These are phyloP conservation scores for Solea solea DNA, from an alignment of 2,113 vertebrate genomes.

Conservation along the genomic window DNA sequence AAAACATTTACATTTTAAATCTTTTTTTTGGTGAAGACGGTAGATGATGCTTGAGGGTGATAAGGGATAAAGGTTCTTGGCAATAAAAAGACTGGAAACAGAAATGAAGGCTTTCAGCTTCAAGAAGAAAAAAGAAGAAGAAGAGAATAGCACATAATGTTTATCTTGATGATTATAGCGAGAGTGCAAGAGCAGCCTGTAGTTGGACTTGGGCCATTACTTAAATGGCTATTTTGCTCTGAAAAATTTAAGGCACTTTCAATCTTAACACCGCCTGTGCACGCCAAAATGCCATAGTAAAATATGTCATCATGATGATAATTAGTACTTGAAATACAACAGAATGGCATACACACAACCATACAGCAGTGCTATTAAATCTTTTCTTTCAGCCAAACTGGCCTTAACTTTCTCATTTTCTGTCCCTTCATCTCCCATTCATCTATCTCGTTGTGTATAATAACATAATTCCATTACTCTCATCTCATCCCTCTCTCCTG, in stretches of 20 bases:
- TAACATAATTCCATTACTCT: constrained; percentile 22
- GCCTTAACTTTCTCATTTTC: constrained; percentile 43
- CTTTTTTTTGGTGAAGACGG: too few relatives aligned
- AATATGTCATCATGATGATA: constrained; percentile 21
- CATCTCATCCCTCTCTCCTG: constrained; percentile 41
- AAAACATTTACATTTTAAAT: too few relatives aligned
- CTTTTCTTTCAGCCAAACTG: constrained; percentile 35
- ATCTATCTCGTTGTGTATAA: constrained; percentile 38
- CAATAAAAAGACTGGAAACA: constrained; percentile 44
- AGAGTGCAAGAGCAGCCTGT: background rate
- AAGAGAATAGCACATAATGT: too few relatives aligned
- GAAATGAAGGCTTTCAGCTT: constrained; percentile 19
- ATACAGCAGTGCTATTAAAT: constrained; percentile 21
- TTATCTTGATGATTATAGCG: background rate
- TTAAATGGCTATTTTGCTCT: constrained; percentile 6
- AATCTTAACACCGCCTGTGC: constrained; percentile 8
- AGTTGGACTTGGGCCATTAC: background rate
- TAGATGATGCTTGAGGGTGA: too few relatives aligned
- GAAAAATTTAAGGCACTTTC: background rate
- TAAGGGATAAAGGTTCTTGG: constrained; percentile 40
- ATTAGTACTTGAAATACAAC: constrained; percentile 21
- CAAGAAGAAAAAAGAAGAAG: background rate
- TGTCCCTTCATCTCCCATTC: constrained; percentile 25
- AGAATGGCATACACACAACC: background rate
- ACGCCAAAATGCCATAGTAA: constrained; percentile 17